Base-by-base conservation (phyloP, 2,797 vertebrate species). In the Erethizon dorsatum region DNA sequence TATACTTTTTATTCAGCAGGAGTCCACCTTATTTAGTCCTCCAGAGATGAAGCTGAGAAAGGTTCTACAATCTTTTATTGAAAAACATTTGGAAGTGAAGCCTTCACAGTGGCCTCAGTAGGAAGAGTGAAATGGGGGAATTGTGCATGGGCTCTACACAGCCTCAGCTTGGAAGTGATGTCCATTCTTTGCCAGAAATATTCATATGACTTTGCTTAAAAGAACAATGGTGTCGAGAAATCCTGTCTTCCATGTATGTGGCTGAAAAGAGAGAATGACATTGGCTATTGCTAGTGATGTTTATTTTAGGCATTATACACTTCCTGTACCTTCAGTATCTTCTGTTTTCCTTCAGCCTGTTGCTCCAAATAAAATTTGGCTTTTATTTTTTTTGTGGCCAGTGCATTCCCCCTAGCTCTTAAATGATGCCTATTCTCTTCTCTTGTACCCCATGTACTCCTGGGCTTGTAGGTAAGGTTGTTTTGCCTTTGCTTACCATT, bases 31-130 rank as follows among this genome's bases (percentile, higher is more conserved):
- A 17, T 3, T 2, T 13, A 61, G 24, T 82, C 28, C 57, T 11
- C 65, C 54, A 90, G 69, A 69, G 50, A 84, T 26, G 61, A 80
- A 71, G 20, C 33, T 26, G 50, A 69, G 22, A 86, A 69, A 71
- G 50, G 1, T 24, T 65, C 41, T 65, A 59, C 5, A 69, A 37
- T 77, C 45, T 52, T 93, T 31, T 75, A 11, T 50, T 41, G 75
- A 63, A 75, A 95, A 93, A 90, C 69, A 93, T 28, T 45, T 91
- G 88, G 69, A 89, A 31, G 52, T 5, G 28, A 84, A 65, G 52
- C 6, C 71, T 79, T 61, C 11, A 6, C 50, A 26, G 17, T n/a
- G 28, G 52, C 41, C 83, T 86, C 26, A 65, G 14, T 0, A 83
- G 59, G 33, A 41, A 83, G 37, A 37, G 4, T 73, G 65, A 78